Base-by-base conservation (phyloP, 2,888 invertebrate species). In the Toxonevra muliebris region DNA sequence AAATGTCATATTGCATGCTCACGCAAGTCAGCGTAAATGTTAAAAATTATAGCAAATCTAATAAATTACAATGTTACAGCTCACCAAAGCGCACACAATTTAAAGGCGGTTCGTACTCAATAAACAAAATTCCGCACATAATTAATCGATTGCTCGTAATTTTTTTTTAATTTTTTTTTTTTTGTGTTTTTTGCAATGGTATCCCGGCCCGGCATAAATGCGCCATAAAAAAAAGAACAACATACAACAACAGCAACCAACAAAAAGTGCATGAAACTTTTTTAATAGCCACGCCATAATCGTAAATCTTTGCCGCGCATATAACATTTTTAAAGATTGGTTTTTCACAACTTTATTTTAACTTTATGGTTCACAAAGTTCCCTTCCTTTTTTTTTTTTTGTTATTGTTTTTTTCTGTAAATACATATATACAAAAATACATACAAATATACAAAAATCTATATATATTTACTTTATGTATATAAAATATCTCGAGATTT, bases 241-340 rank as follows among this genome's bases (percentile, higher is more conserved):
- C 30, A 52, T 41, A 45, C 48, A 48, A 43, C 15, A 63, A 63
- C 69, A 58, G 52, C 68, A 68, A 66, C 66, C 65, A 66, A 66
- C 66, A 63, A 71, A 72, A 64, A 71, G 72, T 68, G 75, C 71
- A 70, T 76, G 75, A 79, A 82, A 82, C 80, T 80, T 80, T 30
- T 30, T 80, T 82, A 80, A 80, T 80, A 82, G 80, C 79, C 82
- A 76, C 75, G 76, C 79, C 80, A 81, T 80, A 80, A 80, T 82
- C 80, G 80, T 80, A 82, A 80, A 80, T 80, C 82, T 80, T 81
- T 75, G 80, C 79, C 61, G 71, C 71, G 66, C 69, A 69, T 57
- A 66, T 68, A 71, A 66, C 67, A 70, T 72, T 71, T 50, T 52
- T 63, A 70, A 71, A 71, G 66, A 67, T 73, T 71, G 69, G 64